A percentile compares a stretch with the other conserved stretches of the same genome.
Evolutionary conservation across 2,797 vertebrate species (phyloP).

Genomic region (Sciurus vulgaris): DNA sequence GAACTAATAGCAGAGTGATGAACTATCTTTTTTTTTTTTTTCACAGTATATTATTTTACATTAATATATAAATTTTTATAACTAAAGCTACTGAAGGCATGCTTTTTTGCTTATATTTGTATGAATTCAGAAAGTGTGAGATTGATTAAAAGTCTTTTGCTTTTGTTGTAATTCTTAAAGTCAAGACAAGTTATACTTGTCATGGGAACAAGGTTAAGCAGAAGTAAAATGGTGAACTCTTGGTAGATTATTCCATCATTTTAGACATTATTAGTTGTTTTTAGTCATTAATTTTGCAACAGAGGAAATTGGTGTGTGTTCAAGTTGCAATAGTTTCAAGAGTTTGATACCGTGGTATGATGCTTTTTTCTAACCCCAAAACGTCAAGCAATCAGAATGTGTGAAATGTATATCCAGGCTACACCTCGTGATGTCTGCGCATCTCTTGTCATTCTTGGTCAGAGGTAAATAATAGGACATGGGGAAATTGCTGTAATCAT

Average conservation of each 20-base stretch:
- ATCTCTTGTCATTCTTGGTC: conserved; percentile 66
- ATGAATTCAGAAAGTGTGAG: background rate
- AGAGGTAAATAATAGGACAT: conserved; percentile 63
- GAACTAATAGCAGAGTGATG: background rate
- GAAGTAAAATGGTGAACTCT: background rate
- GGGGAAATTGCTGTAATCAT: conserved; percentile 74
- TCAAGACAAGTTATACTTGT: background rate
- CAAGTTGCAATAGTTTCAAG: background rate
- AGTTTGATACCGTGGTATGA: background rate
- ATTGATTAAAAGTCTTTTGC: background rate
- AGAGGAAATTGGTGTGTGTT: background rate
- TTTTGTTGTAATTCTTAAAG: background rate
- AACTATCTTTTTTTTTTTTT: background rate
- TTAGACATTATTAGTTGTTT: background rate
- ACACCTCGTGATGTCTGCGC: background rate
- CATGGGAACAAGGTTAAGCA: background rate
- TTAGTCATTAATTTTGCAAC: background rate
- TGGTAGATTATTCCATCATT: background rate
- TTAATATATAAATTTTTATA: background rate
- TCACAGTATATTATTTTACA: background rate
- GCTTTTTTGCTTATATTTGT: background rate
- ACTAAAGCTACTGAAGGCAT: background rate
- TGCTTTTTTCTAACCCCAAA: background rate
- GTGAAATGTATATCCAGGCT: background rate
- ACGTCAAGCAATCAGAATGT: conserved; percentile 5